Base-by-base conservation (phyloP, 2,797 vertebrate genomes). In the Halcyon smyrnensis region DNA sequence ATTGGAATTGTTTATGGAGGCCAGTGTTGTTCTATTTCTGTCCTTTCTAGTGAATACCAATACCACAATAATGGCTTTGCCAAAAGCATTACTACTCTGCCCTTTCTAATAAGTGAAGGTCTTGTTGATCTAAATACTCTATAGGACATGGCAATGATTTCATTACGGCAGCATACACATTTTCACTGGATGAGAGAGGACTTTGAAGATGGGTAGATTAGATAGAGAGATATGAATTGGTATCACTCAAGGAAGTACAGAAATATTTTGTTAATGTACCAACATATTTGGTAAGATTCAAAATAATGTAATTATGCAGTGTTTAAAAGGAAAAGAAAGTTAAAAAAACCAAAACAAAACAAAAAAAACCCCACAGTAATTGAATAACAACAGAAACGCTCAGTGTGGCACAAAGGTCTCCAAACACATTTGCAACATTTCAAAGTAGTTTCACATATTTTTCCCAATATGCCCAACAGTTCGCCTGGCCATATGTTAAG, bases 21-120 rank as follows among this genome's bases (percentile, higher is more conserved):
- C 94, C 96, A 97, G 94, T 87, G 97, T 95, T 98, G 97, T 97
- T 98, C 97, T 98, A 98, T 98, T 98, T 98, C 97, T 98, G 98
- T 98, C 97, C 91, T 97, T 98, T 97, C 95, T 84, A 96, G 96
- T 98, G 97, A 98, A 98, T 96, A 97, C 97, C 97, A 97, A 97
- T 67, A 94, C 86, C 94, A 93, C 70, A 96, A 97, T 97, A 97
- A 97, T 89, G 92, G 96, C 92, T 97, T 92, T 96, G 95, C 93
- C 97, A 96, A 97, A 97, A 98, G 97, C 96, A 97, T 95, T 97
- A 94, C 92, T 94, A 93, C 89, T 84, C 96, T 97, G 97, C 95
- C 94, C 97, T 97, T 97, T 96, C 96, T 97, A 97, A 97, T 98
- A 97, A 97, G 80, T 74, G 87, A 97, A 97, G 96, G 97, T 97